A percentile compares a stretch with the other conserved stretches of the same genome.
phyloP scores from a whole-genome alignment of 2,888 invertebrate genomes.

The Euzetes globulus region DNA sequence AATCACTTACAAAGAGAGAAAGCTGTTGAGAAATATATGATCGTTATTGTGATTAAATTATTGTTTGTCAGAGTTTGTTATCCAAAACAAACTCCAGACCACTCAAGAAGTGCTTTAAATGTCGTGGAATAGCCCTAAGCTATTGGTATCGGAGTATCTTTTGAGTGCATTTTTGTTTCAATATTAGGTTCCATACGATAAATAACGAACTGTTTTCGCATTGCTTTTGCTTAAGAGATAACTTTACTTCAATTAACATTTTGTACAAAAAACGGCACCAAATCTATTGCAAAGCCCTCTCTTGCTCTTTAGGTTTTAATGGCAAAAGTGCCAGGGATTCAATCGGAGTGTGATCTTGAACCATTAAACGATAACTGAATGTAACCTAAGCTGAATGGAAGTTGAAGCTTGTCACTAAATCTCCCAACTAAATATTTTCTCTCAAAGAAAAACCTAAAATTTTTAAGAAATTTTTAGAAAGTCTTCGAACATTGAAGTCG shows the following conservation, averaged over 20 bases:
- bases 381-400: neutral
- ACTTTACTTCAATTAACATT: slow-evolving; percentile 2
- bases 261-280: neutral
- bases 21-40: neutral
- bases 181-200: neutral
- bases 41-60: neutral
- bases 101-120: neutral
- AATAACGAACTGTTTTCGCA: neutral
- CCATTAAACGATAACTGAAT: neutral
- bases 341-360: neutral
- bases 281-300: neutral
- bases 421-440: neutral
- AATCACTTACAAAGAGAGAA: neutral
- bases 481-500: neutral
- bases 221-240: neutral
- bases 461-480: neutral
- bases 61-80: slow-evolving; percentile 8
- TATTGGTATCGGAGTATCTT: neutral
- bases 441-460: neutral
- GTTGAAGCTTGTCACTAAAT: neutral
- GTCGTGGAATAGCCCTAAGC: slow-evolving; percentile 1
- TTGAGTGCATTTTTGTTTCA: neutral
- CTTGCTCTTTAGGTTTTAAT: neutral
- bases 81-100: neutral
- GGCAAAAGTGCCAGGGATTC: neutral